Percentiles rank a stretch among this genome's conserved stretches.
Evolutionary conservation across 2,888 invertebrate genomes (phyloP).

Genomic region (Cerceris rybyensis): DNA sequence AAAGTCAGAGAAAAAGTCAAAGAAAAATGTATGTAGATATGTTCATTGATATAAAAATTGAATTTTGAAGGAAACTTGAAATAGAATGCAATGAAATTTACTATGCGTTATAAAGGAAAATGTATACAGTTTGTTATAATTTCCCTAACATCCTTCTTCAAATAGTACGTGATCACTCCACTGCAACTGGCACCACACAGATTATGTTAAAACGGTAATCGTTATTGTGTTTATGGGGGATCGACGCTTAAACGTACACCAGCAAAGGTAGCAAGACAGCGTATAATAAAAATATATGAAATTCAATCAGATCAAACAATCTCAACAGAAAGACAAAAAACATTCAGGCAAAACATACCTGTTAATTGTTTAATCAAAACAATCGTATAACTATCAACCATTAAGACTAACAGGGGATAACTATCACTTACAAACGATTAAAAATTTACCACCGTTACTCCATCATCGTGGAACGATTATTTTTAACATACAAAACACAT

Average conservation of each 20-base stretch:
- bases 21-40: too few relatives aligned
- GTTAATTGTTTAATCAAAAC: conserved; percentile 60
- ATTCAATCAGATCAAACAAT: conserved; percentile 49
- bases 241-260: conserved; percentile 34
- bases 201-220: conserved; percentile 52
- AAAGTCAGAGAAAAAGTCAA: not conserved
- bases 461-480: conserved; percentile 45
- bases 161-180: conserved; percentile 53
- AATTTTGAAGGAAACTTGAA: not conserved
- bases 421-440: conserved; percentile 51
- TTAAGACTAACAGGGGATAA: conserved; percentile 54
- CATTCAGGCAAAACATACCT: conserved; percentile 61
- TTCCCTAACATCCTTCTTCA: conserved; percentile 19
- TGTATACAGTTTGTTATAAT: not conserved
- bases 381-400: conserved; percentile 45
- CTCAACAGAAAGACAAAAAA: conserved; percentile 36
- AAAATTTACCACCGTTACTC: conserved; percentile 41
- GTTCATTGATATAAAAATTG: too few relatives aligned
- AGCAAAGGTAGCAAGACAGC: conserved; percentile 47
- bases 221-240: conserved; percentile 39
- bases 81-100: not conserved
- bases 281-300: conserved; percentile 42
- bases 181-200: conserved; percentile 58
- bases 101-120: not conserved
- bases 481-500: conserved; percentile 61